Evolutionary conservation across 2,113 vertebrate genomes (phyloP), one percentile per base, ranked within the genome.

Genomic region (Carassius gibelio): DNA sequence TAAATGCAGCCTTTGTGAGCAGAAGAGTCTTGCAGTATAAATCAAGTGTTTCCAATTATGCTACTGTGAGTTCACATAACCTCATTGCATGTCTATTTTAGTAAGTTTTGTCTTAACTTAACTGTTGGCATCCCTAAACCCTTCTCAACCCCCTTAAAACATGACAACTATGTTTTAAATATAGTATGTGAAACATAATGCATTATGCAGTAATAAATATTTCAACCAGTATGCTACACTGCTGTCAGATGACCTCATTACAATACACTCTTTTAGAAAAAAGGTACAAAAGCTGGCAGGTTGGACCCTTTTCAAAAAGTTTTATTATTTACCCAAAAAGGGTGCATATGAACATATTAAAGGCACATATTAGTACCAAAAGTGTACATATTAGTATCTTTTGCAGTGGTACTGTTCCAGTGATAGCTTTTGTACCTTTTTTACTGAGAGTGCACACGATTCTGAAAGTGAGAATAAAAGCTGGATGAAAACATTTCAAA

Each of bases 51-150:
- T 64, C 11, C 14, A 26, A 59, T 19, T 61, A 9, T 61, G 23
- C 14, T 68, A 34, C 14, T 34, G 6, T 8, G n/a, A 68, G 64
- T 14, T 17, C 26, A 69, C 34, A 68, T 36, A 8, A 69, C 8
- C 66, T 69, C 66, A 69, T 8, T 72, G 36, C 69, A 72, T 72
- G 69, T n/a, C n/a, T 72, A 68, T 36, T 36, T 69, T 34, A 69
- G 30, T 69, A 8, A 45, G 21, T 14, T 48, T 74, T 74, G 11
- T 74, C 8, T 11, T 5, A 71, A 71, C 8, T 11, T 5, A 71
- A 71, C 68, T n/a, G 34, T 72, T 42, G 69, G 69, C 36, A n/a
- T 68, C 1, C 9, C 26, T 68, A 8, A 68, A 68, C 26, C 14
- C 3, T 45, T 21, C 19, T 72, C 4, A 59, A 8, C 48, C 9